phyloP scores from a whole-genome alignment of 2,113 vertebrate genomes.

The Jacana jacana region DNA sequence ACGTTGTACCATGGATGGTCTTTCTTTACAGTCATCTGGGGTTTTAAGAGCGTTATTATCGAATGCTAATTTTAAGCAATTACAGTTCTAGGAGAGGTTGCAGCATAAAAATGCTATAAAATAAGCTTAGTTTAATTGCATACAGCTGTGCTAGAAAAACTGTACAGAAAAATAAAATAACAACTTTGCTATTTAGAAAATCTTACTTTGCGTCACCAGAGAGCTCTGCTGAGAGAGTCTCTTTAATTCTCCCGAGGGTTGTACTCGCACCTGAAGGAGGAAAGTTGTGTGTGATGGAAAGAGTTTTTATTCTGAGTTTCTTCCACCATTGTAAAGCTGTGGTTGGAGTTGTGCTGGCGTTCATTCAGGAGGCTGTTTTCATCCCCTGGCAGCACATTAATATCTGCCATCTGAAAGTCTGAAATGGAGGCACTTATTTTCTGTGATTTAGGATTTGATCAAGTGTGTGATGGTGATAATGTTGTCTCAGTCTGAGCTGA shows the following conservation, averaged over 20 bases:
- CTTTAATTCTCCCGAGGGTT: background rate
- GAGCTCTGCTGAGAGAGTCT: background rate
- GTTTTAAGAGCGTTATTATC: background rate
- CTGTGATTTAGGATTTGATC: background rate
- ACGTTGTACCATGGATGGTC: fast-evolving
- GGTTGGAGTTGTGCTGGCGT: background rate
- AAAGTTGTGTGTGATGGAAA: background rate
- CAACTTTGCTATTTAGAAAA: background rate
- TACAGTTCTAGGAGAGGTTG: background rate
- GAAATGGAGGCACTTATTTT: background rate
- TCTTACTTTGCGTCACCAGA: background rate
- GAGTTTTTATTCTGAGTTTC: slow-evolving; percentile 2
- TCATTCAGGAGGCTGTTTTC: background rate
- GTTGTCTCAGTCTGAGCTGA: background rate
- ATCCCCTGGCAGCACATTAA: background rate
- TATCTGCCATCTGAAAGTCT: slow-evolving; percentile 46
- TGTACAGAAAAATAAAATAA: background rate
- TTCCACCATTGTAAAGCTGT: background rate
- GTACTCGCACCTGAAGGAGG: background rate
- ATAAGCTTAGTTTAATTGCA: slow-evolving; percentile 18
- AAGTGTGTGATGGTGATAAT: background rate
- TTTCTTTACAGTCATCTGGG: background rate
- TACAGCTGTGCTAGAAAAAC: background rate
- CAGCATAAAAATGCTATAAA: background rate
- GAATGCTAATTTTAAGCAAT: slow-evolving; percentile 22